Evolutionary conservation across 2,113 vertebrate genomes (phyloP), one percentile per base, ranked within the genome.

Genomic region (Irena cyanogastra): DNA sequence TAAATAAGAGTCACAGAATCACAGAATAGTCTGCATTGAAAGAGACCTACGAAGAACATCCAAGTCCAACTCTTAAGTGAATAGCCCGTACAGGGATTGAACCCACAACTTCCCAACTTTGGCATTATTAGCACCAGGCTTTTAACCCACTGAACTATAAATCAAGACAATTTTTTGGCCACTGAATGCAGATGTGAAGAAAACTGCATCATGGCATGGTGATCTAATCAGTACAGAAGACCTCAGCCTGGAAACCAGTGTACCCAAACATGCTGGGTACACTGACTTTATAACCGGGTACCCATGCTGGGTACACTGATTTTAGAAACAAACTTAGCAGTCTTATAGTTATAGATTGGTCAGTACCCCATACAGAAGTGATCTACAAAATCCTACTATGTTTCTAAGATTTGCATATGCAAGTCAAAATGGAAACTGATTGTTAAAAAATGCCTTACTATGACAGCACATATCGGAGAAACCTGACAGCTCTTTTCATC

Each of bases 391-490:
- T 44, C 11, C 26, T 15, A 18, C 42, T 37, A 26, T 10, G 6
- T 74, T 72, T 68, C 52, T 39, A 61, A 74, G 59, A 54, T 77
- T 80, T 65, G 14, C 1, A 5, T 8, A 33, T 21, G 20, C 41
- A 74, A 77, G 31, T 15, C 5, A 28, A 72, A 64, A 16, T 13
- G 21, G 18, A 56, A 87, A 81, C 11, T n/a, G 7, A 5, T 63
- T 79, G 35, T 68, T 79, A n/a, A 71, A 85, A 79, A 6, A 23
- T 47, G 18, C 10, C 28, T 80, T 57, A 9, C 7, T 47, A 66
- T 5, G 1, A 66, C 27, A 78, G 7, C 11, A 26, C 1, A 5
- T 35, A 33, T 7, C 0, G 0, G 19, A 68, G 44, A 78, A 84
- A 20, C 28, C 27, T 82, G 15, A 41, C 21, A 56, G 9, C 2